Evolutionary conservation across 2,888 invertebrate genomes (phyloP).

Genomic region (Rhagonycha lutea): DNA sequence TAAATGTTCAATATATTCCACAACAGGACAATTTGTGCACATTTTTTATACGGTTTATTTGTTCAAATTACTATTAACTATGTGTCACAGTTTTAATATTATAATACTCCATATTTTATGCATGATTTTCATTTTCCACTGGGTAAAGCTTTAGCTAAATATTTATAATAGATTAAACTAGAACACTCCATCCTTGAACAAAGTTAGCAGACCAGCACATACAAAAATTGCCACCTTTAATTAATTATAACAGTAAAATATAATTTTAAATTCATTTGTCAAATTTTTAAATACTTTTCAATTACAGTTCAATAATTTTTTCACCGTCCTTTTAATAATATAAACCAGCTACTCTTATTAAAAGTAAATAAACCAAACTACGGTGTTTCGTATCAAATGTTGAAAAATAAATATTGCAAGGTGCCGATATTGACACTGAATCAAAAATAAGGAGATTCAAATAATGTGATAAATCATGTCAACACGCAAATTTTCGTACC

Average conservation of each 20-base stretch:
- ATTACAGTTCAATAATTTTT: background rate
- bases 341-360: background rate
- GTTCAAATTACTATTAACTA: background rate
- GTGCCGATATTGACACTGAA: background rate
- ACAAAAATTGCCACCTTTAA: slow-evolving; percentile 16
- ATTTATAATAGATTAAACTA: slow-evolving; percentile 1
- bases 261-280: background rate
- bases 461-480: background rate
- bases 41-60: slow-evolving; percentile 7
- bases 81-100: background rate
- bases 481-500: background rate
- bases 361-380: background rate
- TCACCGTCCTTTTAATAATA: background rate
- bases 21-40: slow-evolving; percentile 17
- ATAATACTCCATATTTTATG: background rate
- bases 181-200: slow-evolving; percentile 12
- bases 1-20: slow-evolving; percentile 12
- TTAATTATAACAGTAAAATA: slow-evolving; percentile 12
- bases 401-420: background rate
- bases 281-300: background rate
- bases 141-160: background rate
- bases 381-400: background rate
- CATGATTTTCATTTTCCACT: background rate
- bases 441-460: background rate
- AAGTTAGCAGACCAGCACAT: slow-evolving; percentile 8